Percentiles rank a stretch among this genome's conserved stretches.
These are phyloP conservation scores for Eupithecia subfuscata DNA, from an alignment of 2,888 invertebrate genomes.

Conservation along the genomic window DNA sequence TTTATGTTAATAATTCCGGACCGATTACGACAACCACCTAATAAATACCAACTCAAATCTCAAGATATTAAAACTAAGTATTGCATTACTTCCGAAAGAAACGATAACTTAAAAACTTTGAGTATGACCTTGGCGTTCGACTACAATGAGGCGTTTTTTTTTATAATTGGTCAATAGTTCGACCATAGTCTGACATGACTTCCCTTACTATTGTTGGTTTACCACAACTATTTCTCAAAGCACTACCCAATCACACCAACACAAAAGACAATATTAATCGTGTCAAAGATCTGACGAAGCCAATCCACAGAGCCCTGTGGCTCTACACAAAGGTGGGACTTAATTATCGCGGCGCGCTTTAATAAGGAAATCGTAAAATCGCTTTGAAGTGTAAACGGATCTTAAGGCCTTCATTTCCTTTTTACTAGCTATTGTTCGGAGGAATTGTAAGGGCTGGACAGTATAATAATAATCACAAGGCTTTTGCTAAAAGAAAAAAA, in stretches of 20 bases:
- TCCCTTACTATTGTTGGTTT: no score
- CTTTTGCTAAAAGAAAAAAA: background rate
- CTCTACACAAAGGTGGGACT: slow-evolving; percentile 16
- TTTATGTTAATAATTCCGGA: background rate
- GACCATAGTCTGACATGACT: no score
- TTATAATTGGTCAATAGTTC: no score
- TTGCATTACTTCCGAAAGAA: no score
- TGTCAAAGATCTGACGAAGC: slow-evolving; percentile 62
- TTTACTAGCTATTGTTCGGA: slow-evolving; percentile 2
- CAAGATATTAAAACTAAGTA: no score
- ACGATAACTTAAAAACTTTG: no score
- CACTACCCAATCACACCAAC: background rate
- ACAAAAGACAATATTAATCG: slow-evolving; percentile 38
- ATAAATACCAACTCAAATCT: background rate
- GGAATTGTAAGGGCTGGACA: background rate
- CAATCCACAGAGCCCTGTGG: slow-evolving; percentile 46
- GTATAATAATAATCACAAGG: background rate
- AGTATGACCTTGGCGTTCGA: no score
- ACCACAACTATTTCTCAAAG: background rate
- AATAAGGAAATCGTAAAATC: slow-evolving; percentile 8
- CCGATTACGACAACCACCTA: background rate
- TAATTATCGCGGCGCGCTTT: background rate
- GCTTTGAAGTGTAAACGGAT: slow-evolving; percentile 12
- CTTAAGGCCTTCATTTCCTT: background rate
- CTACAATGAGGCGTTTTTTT: no score